A percentile compares a stretch with the other conserved stretches of the same genome.
Evolutionary conservation across 2,797 vertebrate species (phyloP).

Genomic region (Bradypus variegatus): DNA sequence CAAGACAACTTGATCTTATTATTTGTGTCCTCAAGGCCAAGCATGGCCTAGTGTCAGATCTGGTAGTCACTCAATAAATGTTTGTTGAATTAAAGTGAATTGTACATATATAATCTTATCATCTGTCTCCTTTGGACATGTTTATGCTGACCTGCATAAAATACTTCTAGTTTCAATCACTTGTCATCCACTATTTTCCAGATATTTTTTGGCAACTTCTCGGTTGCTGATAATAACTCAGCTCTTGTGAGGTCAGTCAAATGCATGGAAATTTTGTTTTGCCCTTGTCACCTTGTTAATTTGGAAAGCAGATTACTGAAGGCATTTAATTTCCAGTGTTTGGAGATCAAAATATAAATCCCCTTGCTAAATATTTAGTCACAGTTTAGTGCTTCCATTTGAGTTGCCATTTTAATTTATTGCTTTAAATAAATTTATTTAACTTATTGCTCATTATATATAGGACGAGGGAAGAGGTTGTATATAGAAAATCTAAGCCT

Average conservation of each 20-base stretch:
- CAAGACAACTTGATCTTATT: neutral
- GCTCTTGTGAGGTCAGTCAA: constrained; percentile 41
- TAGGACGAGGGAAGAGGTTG: neutral
- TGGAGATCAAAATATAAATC: constrained; percentile 54
- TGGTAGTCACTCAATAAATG: neutral
- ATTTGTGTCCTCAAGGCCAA: neutral
- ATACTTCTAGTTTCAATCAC: constrained; percentile 38
- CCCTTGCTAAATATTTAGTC: constrained; percentile 61
- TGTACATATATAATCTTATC: constrained; percentile 10
- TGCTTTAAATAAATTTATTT: neutral
- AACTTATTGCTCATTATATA: constrained; percentile 33
- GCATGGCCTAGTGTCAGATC: neutral
- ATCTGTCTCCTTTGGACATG: constrained; percentile 9
- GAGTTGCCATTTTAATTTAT: constrained; percentile 41
- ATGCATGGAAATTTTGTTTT: constrained; percentile 49
- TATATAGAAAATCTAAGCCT: neutral
- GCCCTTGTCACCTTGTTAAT: constrained; percentile 54
- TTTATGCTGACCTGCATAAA: constrained; percentile 6
- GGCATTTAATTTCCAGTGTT: constrained; percentile 58
- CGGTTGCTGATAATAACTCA: constrained; percentile 35
- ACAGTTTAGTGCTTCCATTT: constrained; percentile 44
- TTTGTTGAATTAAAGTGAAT: constrained; percentile 14
- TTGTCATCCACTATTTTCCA: constrained; percentile 42
- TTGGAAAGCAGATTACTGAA: constrained; percentile 54
- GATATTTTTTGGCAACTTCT: constrained; percentile 17